Conservation (phyloP, 2,113 vertebrate genomes). For the Rhadina sibilatrix region DNA sequence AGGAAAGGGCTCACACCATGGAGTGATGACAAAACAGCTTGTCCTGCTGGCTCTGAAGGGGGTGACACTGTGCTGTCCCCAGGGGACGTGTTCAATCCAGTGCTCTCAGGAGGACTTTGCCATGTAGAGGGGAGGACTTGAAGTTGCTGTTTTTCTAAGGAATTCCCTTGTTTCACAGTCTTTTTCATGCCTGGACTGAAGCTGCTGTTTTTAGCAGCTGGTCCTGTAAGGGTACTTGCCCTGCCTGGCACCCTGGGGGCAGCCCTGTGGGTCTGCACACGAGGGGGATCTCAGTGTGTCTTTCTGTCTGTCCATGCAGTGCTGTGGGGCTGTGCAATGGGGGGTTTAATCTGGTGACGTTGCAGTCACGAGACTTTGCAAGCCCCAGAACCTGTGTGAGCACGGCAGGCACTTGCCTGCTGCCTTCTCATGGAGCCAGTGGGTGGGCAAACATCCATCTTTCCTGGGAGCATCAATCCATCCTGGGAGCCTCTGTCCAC, state of each 20-base stretch:
- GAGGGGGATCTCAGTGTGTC: not conserved
- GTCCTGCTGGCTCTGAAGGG: not conserved
- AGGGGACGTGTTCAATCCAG: fast-evolving
- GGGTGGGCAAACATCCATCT: not conserved
- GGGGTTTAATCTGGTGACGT: not conserved
- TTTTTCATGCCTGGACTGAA: not conserved
- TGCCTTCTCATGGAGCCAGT: not conserved
- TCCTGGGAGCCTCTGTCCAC: not conserved
- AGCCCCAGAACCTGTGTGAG: not conserved
- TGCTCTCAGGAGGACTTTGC: not conserved
- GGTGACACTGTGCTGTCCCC: not conserved
- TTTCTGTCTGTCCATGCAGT: not conserved
- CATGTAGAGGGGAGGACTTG: not conserved
- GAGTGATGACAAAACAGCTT: not conserved
- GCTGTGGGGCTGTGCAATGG: not conserved
- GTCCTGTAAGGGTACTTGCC: not conserved
- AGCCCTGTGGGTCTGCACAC: not conserved
- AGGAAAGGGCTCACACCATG: not conserved
- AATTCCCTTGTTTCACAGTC: not conserved
- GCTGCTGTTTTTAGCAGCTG: not conserved
- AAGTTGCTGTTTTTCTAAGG: not conserved
- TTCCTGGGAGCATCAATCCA: not conserved
- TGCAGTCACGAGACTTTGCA: fast-evolving
- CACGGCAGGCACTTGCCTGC: not conserved
- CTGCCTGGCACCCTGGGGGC: not conserved